Evolutionary conservation across 2,113 vertebrate genomes (phyloP).

Genomic region (Pleuronectes platessa): DNA sequence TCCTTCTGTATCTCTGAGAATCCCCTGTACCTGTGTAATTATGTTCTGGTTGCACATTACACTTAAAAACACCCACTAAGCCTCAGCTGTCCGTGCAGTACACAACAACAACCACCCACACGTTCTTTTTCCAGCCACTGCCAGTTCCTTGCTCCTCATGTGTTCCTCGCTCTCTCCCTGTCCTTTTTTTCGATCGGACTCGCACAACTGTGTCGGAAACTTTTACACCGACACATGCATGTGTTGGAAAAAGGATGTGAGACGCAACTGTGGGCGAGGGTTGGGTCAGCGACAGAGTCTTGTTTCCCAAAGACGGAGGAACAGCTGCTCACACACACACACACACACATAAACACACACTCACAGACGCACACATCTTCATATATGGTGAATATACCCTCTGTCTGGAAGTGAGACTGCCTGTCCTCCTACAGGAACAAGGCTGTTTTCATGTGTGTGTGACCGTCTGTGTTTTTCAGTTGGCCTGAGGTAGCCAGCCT

Average conservation of each 20-base stretch:
- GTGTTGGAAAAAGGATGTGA: constrained; percentile 71
- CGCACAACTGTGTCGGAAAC: constrained; percentile 51
- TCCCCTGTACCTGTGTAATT: constrained; percentile 70
- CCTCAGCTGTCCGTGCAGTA: constrained; percentile 65
- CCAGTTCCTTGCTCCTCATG: constrained; percentile 65
- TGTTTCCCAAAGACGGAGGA: constrained; percentile 57
- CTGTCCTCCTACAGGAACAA: constrained; percentile 64
- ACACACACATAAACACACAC: constrained; percentile 32
- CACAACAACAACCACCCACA: constrained; percentile 68
- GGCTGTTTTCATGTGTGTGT: constrained; percentile 62
- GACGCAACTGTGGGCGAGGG: constrained; percentile 50
- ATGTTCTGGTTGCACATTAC: constrained; percentile 61
- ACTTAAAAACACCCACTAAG: constrained; percentile 69
- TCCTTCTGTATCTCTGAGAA: constrained; percentile 49
- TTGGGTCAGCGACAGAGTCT: constrained; percentile 58
- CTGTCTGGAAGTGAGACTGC: constrained; percentile 65
- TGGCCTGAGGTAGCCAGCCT: constrained; percentile 69
- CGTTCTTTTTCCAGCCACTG: constrained; percentile 67
- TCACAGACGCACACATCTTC: not conserved
- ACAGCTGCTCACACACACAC: constrained; percentile 66
- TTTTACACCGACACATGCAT: constrained; percentile 29
- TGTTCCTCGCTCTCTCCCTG: not conserved
- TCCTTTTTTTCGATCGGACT: constrained; percentile 46
- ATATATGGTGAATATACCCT: constrained; percentile 14
- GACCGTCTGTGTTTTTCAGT: constrained; percentile 70